Conservation (phyloP, 2,113 vertebrate genomes). For the Phasianus colchicus region DNA sequence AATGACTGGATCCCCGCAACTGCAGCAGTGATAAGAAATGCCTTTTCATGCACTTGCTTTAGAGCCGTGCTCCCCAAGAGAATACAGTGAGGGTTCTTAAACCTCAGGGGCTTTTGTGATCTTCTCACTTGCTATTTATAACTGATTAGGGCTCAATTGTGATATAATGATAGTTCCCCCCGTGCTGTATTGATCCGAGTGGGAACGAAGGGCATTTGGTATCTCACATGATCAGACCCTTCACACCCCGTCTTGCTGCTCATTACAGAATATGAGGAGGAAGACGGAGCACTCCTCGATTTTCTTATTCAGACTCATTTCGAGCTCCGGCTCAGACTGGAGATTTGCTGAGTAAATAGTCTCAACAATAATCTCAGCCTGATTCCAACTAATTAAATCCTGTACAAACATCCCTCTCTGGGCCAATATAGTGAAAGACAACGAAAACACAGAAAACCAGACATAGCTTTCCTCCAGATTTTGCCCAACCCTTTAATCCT, state of each 20-base stretch:
- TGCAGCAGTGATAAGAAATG: background rate
- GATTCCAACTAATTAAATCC: slow-evolving; percentile 98
- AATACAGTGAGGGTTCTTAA: background rate
- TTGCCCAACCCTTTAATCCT: slow-evolving; percentile 91
- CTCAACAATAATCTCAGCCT: slow-evolving; percentile 90
- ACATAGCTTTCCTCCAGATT: slow-evolving; percentile 87
- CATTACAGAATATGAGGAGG: slow-evolving; percentile 43
- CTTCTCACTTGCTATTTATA: slow-evolving; percentile 3
- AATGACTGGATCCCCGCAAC: background rate
- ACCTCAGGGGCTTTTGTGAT: slow-evolving; percentile 7
- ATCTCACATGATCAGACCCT: background rate
- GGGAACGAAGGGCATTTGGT: slow-evolving; percentile 11
- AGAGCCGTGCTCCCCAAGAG: background rate
- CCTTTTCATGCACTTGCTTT: background rate
- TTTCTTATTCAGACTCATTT: slow-evolving; percentile 81
- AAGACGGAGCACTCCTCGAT: slow-evolving; percentile 60
- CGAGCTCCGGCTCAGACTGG: slow-evolving; percentile 86
- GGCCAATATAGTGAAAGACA: slow-evolving; percentile 85
- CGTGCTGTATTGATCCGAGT: slow-evolving; percentile 11
- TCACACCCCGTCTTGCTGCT: background rate
- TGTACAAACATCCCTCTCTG: slow-evolving; percentile 93
- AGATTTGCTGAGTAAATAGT: slow-evolving; percentile 94
- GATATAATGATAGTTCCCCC: background rate
- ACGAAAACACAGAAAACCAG: slow-evolving; percentile 80
- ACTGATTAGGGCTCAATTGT: slow-evolving; percentile 1